phyloP scores from a whole-genome alignment of 2,888 invertebrate genomes.

The Scrobipalpa costella region DNA sequence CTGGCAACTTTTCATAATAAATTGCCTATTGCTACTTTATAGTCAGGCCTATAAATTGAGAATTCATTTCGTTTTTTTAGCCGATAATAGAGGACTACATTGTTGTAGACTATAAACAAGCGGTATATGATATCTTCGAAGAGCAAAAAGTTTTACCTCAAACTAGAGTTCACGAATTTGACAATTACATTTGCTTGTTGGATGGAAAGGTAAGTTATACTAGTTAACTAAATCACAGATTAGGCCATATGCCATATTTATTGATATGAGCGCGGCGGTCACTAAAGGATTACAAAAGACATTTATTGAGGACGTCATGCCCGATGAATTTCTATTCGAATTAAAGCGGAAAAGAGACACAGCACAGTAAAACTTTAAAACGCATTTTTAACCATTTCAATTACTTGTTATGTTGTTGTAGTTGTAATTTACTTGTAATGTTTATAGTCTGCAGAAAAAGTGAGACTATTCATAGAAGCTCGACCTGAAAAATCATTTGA shows the following conservation, averaged over 20 bases:
- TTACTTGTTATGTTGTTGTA: neutral
- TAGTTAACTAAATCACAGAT: neutral
- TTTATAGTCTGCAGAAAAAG: conserved; percentile 37
- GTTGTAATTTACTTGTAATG: neutral
- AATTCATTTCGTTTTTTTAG: too few relatives aligned
- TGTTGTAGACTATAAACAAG: conserved; percentile 82
- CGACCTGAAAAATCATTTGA: conserved; percentile 83
- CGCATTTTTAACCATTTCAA: neutral
- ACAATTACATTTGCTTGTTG: conserved; percentile 88
- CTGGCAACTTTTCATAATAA: too few relatives aligned
- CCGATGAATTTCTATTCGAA: too few relatives aligned
- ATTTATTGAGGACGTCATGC: too few relatives aligned
- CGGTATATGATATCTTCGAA: conserved; percentile 83
- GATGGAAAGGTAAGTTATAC: conserved; percentile 82
- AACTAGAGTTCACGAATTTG: conserved; percentile 87
- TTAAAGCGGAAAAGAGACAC: too few relatives aligned
- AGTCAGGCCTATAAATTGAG: too few relatives aligned
- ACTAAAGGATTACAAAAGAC: too few relatives aligned
- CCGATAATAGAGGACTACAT: conserved; percentile 88
- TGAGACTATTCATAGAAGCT: conserved; percentile 85
- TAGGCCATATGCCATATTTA: too few relatives aligned
- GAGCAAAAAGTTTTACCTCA: conserved; percentile 89
- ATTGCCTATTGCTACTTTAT: too few relatives aligned
- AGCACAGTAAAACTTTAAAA: too few relatives aligned
- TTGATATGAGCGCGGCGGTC: too few relatives aligned